Percentiles rank a stretch among this genome's conserved stretches.
Evolutionary conservation across 2,797 vertebrate species (phyloP).

Genomic region (Sebastolobus altivelis): DNA sequence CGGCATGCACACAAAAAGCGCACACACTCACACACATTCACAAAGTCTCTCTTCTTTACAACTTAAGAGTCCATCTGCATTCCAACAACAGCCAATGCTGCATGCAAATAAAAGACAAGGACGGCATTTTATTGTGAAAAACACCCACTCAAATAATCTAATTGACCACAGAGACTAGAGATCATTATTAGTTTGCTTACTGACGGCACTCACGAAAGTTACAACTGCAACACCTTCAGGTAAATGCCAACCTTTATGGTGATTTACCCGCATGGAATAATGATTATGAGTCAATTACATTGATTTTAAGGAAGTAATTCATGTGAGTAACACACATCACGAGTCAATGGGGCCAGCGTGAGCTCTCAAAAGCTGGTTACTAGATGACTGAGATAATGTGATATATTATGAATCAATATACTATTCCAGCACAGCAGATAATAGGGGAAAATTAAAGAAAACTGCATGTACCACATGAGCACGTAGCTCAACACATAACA

Average conservation of each 20-base stretch:
- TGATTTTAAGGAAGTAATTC: constrained; percentile 31
- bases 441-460: constrained; percentile 19
- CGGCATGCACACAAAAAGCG: constrained; percentile 33
- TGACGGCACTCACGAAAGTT: constrained; percentile 13
- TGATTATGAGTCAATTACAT: constrained; percentile 38
- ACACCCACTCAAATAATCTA: background rate
- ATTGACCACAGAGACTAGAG: background rate
- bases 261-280: constrained; percentile 24
- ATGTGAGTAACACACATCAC: constrained; percentile 15
- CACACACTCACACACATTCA: background rate
- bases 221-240: background rate
- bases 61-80: constrained; percentile 3
- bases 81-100: constrained; percentile 2
- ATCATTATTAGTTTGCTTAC: constrained; percentile 2
- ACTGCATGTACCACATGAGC: background rate
- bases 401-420: constrained; percentile 31
- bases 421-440: constrained; percentile 10
- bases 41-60: background rate
- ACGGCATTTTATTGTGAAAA: background rate
- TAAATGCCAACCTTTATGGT: constrained; percentile 2
- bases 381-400: constrained; percentile 6
- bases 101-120: background rate
- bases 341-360: background rate
- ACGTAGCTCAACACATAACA: background rate
- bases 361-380: constrained; percentile 23